A percentile compares a stretch with the other conserved stretches of the same genome.
Conservation (phyloP, 2,888 invertebrate genomes). For the Athripsodes cinereus region DNA sequence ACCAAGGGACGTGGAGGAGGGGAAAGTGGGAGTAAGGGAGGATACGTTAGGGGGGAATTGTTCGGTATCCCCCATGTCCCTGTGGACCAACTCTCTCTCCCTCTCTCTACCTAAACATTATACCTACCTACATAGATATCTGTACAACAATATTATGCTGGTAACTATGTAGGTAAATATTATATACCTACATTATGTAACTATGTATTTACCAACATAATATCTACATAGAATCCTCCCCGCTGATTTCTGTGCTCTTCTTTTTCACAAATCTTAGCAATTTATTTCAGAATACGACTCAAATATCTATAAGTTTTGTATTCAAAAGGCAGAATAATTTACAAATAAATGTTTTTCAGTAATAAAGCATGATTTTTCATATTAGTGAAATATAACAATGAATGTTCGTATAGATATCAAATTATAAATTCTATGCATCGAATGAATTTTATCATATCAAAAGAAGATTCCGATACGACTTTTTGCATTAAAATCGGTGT, state of each 20-base stretch:
- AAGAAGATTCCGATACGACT: slow-evolving; percentile 9
- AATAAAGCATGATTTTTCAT: too few species aligned
- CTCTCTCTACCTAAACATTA: not conserved
- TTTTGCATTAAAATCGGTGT: slow-evolving; percentile 20
- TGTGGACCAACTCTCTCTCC: not conserved
- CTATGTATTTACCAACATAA: too few species aligned
- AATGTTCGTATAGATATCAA: not conserved
- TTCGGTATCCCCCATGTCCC: not conserved
- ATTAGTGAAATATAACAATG: too few species aligned
- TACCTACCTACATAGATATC: too few species aligned
- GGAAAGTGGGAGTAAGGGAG: not conserved
- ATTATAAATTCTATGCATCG: slow-evolving; percentile 6
- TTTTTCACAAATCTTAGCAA: too few species aligned
- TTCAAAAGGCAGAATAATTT: too few species aligned
- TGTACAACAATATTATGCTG: too few species aligned
- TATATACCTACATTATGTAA: too few species aligned
- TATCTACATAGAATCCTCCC: not conserved
- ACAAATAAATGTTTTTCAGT: too few species aligned
- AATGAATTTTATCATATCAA: slow-evolving; percentile 15
- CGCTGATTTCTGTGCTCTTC: not conserved
- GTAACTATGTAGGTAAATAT: too few species aligned
- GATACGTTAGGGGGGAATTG: not conserved
- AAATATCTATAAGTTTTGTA: too few species aligned
- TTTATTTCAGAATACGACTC: too few species aligned
- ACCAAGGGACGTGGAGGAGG: slow-evolving; percentile 5